Conservation (phyloP, 2,113 vertebrate species). For the Dipodomys stephensi region DNA sequence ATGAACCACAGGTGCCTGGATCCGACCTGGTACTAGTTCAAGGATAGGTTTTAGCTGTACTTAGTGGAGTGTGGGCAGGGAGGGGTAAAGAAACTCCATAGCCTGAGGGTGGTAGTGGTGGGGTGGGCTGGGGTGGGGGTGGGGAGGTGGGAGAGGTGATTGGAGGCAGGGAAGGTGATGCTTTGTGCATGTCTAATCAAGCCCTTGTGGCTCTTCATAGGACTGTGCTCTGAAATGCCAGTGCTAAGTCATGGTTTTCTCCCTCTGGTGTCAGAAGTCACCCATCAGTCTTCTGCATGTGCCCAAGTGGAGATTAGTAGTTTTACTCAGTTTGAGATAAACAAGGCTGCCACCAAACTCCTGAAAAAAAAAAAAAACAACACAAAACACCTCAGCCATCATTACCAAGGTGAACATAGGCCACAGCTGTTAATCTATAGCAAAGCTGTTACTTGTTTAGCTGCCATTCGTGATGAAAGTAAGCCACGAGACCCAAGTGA, state of each 20-base stretch:
- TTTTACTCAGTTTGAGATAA: background rate
- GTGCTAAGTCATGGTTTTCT: too few species aligned
- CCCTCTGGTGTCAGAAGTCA: background rate
- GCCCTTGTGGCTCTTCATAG: background rate
- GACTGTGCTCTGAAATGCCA: background rate
- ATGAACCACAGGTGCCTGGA: too few species aligned
- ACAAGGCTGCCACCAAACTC: background rate
- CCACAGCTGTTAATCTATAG: background rate
- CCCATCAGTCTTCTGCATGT: background rate
- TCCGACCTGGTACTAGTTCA: too few species aligned
- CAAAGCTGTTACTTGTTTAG: background rate
- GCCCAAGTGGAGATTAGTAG: background rate
- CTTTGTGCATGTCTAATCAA: background rate
- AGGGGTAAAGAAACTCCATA: too few species aligned
- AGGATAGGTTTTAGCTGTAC: too few species aligned
- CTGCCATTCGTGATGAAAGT: background rate
- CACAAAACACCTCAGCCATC: background rate
- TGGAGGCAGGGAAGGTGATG: background rate
- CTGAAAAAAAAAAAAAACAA: background rate
- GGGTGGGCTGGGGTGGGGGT: too few species aligned
- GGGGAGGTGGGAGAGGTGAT: background rate
- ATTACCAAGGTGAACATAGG: background rate
- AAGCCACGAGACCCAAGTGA: background rate
- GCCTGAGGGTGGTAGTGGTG: too few species aligned
- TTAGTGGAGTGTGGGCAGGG: too few species aligned